Conservation (phyloP, 2,888 invertebrate species). For the Strigamia transsilvanica region DNA sequence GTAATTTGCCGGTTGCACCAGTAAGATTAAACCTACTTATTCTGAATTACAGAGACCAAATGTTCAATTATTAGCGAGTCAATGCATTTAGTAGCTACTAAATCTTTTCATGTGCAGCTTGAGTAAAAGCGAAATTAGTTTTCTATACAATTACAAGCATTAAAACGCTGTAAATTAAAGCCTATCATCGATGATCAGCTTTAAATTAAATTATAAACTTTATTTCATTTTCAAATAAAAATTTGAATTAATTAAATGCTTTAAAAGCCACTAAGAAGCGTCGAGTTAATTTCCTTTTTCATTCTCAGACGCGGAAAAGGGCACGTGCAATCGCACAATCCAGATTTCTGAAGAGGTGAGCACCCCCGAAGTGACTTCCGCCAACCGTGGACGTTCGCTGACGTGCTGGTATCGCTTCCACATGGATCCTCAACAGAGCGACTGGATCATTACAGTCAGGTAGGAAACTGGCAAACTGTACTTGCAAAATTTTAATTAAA, state of each 20-base stretch:
- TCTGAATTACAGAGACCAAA: too few species aligned
- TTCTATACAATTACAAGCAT: too few species aligned
- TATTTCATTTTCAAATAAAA: not conserved
- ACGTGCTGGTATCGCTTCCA: constrained; percentile 91
- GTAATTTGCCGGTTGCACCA: too few species aligned
- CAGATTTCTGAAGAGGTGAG: constrained; percentile 92
- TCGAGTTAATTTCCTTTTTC: constrained; percentile 30
- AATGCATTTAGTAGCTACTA: too few species aligned
- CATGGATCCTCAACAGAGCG: constrained; percentile 82
- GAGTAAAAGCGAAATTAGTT: too few species aligned
- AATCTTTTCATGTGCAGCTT: too few species aligned
- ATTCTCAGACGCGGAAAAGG: constrained; percentile 67
- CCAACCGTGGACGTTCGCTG: constrained; percentile 83
- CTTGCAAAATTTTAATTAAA: constrained; percentile 36
- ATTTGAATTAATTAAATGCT: constrained; percentile 4
- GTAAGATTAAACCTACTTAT: too few species aligned
- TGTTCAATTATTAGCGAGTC: too few species aligned
- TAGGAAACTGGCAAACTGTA: constrained; percentile 61
- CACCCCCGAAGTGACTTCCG: constrained; percentile 82
- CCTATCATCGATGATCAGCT: not conserved
- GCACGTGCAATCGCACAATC: constrained; percentile 92
- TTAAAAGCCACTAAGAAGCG: not conserved
- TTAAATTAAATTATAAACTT: not conserved
- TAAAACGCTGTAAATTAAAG: not conserved
- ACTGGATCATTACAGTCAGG: constrained; percentile 83